Conservation (phyloP, 92 coral and sea anemone species). For the Epizoanthus scotinus region DNA sequence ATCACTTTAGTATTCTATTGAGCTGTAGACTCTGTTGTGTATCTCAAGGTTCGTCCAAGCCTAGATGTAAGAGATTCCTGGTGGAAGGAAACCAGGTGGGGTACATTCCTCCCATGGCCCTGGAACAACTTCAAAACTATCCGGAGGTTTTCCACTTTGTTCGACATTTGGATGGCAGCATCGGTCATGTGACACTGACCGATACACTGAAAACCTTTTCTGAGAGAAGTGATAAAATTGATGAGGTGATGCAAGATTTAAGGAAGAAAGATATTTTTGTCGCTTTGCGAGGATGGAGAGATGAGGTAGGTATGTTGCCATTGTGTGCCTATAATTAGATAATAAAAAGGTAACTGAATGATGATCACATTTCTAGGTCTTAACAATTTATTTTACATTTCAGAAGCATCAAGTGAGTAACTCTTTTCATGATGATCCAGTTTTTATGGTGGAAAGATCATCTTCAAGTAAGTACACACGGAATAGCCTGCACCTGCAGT, state of each 20-base stretch:
- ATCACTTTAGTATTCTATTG: too few relatives aligned
- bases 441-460: slow-evolving; percentile 87
- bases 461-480: slow-evolving; percentile 81
- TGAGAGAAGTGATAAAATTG: slow-evolving; percentile 72
- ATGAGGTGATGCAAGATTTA: slow-evolving; percentile 78
- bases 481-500: not conserved
- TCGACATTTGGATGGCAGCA: slow-evolving; percentile 40
- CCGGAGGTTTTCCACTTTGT: slow-evolving; percentile 65
- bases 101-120: slow-evolving; percentile 66
- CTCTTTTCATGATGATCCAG: slow-evolving; percentile 69
- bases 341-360: too few relatives aligned
- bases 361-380: not conserved
- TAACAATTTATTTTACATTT: not conserved
- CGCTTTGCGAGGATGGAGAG: slow-evolving; percentile 90
- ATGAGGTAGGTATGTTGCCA: slow-evolving; percentile 68
- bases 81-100: slow-evolving; percentile 85
- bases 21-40: not conserved
- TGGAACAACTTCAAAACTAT: slow-evolving; percentile 56
- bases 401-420: slow-evolving; percentile 72
- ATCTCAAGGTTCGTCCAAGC: slow-evolving; percentile 74
- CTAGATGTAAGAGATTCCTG: slow-evolving; percentile 68
- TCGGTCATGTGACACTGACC: slow-evolving; percentile 60
- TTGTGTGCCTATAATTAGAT: not conserved
- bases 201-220: slow-evolving; percentile 67
- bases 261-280: slow-evolving; percentile 64